A percentile compares a stretch with the other conserved stretches of the same genome.
These are phyloP conservation scores for Condylostylus longicornis DNA, from an alignment of 1,140 invertebrate genomes.

Conservation along the genomic window DNA sequence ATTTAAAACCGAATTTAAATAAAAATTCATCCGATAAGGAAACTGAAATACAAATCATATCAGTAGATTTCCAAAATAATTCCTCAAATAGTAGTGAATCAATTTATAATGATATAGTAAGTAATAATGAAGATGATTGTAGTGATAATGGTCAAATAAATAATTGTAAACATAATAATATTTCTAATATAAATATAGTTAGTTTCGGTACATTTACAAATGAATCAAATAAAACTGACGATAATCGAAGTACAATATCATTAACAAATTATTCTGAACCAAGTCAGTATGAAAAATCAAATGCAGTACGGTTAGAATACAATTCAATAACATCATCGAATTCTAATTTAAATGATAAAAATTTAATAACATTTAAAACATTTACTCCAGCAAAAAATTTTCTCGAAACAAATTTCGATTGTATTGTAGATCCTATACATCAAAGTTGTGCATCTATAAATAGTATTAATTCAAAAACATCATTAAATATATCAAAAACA, in stretches of 20 bases:
- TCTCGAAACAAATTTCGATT: conserved; percentile 5
- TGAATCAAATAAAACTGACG: not conserved
- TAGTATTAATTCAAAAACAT: no score
- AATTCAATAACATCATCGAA: no score
- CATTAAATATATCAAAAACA: no score
- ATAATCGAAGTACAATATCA: not conserved
- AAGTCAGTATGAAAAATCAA: conserved; percentile 4
- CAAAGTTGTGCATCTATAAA: no score
- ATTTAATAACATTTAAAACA: conserved; percentile 5
- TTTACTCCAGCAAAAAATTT: not conserved
- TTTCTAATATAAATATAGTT: not conserved
- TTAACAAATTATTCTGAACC: no score
- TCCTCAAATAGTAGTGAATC: conserved; percentile 1
- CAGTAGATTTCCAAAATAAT: conserved; percentile 5
- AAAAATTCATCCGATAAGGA: not conserved
- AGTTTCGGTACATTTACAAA: not conserved
- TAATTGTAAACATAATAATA: no score
- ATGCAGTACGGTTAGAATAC: conserved; percentile 1
- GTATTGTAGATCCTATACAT: not conserved
- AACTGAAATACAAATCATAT: conserved; percentile 3
- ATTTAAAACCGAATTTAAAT: no score
- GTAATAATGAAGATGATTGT: not conserved
- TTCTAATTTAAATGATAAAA: no score
- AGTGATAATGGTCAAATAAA: not conserved
- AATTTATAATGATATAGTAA: conserved; percentile 2